These are phyloP conservation scores for Eulithis testata DNA, from an alignment of 2,888 invertebrate genomes.

Conservation along the genomic window DNA sequence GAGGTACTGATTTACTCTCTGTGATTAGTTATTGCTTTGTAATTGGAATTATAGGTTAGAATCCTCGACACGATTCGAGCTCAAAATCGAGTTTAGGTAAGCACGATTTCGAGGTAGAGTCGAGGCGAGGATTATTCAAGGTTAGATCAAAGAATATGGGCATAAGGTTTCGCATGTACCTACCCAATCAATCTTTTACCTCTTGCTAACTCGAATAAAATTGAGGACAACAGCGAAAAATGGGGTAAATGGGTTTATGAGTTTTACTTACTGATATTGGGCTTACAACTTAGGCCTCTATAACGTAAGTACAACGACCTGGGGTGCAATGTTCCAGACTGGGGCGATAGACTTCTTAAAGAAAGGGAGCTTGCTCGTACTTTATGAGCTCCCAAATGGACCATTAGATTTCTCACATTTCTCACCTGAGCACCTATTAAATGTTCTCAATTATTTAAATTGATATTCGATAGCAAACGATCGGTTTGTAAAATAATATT, in stretches of 20 bases:
- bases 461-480: slow-evolving; percentile 2
- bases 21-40: slow-evolving; percentile 5
- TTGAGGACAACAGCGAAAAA: neutral
- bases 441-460: neutral
- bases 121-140: too few species aligned
- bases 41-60: neutral
- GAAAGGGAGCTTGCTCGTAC: slow-evolving; percentile 7
- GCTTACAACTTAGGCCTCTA: slow-evolving; percentile 29
- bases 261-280: neutral
- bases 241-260: slow-evolving; percentile 5
- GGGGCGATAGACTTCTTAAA: slow-evolving; percentile 19
- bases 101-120: too few species aligned
- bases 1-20: slow-evolving; percentile 19
- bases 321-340: slow-evolving; percentile 26
- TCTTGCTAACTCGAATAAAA: neutral
- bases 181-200: too few species aligned
- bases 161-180: neutral
- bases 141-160: too few species aligned
- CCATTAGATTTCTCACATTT: slow-evolving; percentile 23
- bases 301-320: slow-evolving; percentile 25
- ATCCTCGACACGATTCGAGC: too few species aligned
- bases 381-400: slow-evolving; percentile 18
- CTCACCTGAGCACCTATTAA: slow-evolving; percentile 17
- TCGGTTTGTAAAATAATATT: neutral
- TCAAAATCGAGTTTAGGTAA: too few species aligned